Evolutionary conservation across 2,888 invertebrate species (phyloP), one percentile per base, ranked within the genome.

Genomic region (Athrips mouffetella): DNA sequence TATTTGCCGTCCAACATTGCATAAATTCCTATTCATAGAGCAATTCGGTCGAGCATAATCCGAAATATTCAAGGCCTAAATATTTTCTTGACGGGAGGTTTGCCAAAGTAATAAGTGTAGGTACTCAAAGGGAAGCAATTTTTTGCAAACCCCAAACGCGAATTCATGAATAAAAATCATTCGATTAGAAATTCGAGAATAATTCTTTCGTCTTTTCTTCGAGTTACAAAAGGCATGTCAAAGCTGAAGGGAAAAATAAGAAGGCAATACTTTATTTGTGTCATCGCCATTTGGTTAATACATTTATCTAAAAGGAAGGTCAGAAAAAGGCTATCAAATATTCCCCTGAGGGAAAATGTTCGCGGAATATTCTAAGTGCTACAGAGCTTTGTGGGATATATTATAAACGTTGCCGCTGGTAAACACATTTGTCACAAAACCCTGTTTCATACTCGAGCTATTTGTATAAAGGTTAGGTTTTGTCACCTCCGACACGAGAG

Each of bases 351-450:
- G 37, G 33, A 52, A 49, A 49, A 44, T 40, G 25, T 37, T 49
- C 20, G 18, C 49, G 27, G 40, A 25, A 45, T 48, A 50, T 47
- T 40, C 35, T 39, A 40, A 49, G 49, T 47, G 47, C 39, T 35
- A 33, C 45, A 35, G 18, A 27, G 47, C 33, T 47, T 49, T 49
- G 47, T 47, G 44, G 40, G 40, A 41, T 41, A 40, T 41, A 49
- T 33, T 46, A 41, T 27, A 46, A 49, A 35, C 23, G 45, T 21
- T 45, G 47, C 39, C 49, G 61, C 55, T 48, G 59, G 74, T 74
- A 75, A 75, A 75, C 73, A 74, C 68, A 74, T 73, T 70, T 68
- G 64, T 73, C 70, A 70, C 59, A 68, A 67, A 63, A 62, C 55
- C 57, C 49, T 49, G 55, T 58, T 58, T 59, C 35, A n/a, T 44